Conservation (phyloP, 2,113 vertebrate species). For the Sarotherodon lohbergeri region DNA sequence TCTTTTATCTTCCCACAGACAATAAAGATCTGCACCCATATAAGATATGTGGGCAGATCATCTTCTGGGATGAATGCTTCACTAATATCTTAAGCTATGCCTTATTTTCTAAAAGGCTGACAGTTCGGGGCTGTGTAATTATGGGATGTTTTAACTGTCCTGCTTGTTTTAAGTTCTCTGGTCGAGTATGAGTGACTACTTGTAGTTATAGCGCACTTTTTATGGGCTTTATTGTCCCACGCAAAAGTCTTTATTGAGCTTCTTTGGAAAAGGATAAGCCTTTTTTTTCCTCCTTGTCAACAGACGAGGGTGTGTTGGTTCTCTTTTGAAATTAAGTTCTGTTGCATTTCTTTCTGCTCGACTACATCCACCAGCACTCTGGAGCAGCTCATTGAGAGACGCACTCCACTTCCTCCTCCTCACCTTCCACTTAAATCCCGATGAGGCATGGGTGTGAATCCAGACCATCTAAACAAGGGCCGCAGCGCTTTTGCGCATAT, state of each 20-base stretch:
- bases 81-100: not conserved
- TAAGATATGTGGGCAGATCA: not conserved
- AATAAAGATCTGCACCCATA: not conserved
- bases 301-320: not conserved
- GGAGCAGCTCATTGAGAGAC: not conserved
- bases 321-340: not conserved
- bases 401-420: not conserved
- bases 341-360: not conserved
- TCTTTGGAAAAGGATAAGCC: not conserved
- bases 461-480: not conserved
- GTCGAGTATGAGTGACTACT: not conserved
- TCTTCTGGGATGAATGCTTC: not conserved
- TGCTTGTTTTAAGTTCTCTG: constrained; percentile 3
- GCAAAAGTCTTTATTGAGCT: not conserved
- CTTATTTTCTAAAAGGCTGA: constrained; percentile 20
- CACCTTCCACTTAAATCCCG: not conserved
- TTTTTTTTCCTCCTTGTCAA: not conserved
- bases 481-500: not conserved
- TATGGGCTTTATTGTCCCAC: not conserved
- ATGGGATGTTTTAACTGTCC: not conserved
- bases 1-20: not conserved
- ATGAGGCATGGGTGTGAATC: constrained; percentile 39
- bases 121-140: not conserved
- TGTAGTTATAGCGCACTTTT: not conserved
- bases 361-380: not conserved